Conservation (phyloP, 2,888 invertebrate species). For the Liodrosophila aerea region DNA sequence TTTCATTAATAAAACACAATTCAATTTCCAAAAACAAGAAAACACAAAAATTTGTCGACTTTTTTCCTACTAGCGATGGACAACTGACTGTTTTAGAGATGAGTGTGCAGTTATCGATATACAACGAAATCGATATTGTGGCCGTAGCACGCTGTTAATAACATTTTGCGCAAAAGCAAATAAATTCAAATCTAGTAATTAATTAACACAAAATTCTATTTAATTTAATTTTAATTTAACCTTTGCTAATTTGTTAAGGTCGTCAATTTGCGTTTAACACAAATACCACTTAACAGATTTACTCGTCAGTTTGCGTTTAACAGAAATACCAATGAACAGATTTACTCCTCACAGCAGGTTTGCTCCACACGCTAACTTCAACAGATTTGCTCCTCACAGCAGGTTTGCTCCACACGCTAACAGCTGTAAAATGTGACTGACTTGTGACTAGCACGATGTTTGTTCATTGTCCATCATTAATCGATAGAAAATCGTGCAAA, state of each 20-base stretch:
- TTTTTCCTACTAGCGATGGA: slow-evolving; percentile 57
- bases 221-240: too few species aligned
- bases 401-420: neutral
- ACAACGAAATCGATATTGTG: slow-evolving; percentile 3
- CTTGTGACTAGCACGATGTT: neutral
- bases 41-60: slow-evolving; percentile 57
- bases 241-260: too few species aligned
- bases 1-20: slow-evolving; percentile 67
- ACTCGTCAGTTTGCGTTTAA: too few species aligned
- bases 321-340: too few species aligned
- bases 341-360: slow-evolving; percentile 33
- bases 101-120: too few species aligned
- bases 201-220: too few species aligned
- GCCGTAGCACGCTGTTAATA: too few species aligned
- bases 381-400: slow-evolving; percentile 42
- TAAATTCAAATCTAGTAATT: too few species aligned
- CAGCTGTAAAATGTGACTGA: slow-evolving; percentile 8
- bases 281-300: too few species aligned
- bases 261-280: too few species aligned
- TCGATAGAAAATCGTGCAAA: slow-evolving; percentile 38
- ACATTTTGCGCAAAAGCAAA: too few species aligned
- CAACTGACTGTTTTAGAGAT: slow-evolving; percentile 7
- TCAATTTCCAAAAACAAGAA: slow-evolving; percentile 53
- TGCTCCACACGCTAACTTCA: slow-evolving; percentile 3
- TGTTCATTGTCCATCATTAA: slow-evolving; percentile 21